Evolutionary conservation across 2,888 invertebrate species (phyloP).

Genomic region (Stenodera caucasica): DNA sequence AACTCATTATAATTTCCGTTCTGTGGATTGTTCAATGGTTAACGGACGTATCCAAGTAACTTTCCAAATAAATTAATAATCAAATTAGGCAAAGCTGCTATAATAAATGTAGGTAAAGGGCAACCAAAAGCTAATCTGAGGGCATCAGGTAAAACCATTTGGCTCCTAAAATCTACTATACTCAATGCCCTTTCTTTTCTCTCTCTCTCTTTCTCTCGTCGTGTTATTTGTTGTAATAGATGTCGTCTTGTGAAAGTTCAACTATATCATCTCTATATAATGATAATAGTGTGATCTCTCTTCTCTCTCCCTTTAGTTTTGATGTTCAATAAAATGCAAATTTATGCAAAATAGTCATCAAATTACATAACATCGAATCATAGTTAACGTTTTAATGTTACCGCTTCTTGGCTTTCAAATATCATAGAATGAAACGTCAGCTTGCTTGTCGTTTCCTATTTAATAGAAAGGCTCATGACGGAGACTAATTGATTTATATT

Average conservation of each 20-base stretch:
- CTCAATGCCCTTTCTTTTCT: no score
- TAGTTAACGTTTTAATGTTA: constrained; percentile 39
- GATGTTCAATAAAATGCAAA: constrained; percentile 53
- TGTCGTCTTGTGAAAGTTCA: constrained; percentile 40
- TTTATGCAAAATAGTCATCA: constrained; percentile 54
- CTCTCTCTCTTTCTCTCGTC: background rate
- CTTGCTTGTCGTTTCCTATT: constrained; percentile 28
- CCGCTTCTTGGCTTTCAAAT: constrained; percentile 26
- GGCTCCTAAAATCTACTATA: constrained; percentile 40
- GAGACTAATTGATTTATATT: constrained; percentile 42
- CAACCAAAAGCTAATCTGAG: constrained; percentile 27
- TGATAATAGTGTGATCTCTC: background rate
- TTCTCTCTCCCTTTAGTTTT: constrained; percentile 30
- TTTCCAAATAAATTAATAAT: constrained; percentile 34
- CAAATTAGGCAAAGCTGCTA: constrained; percentile 31
- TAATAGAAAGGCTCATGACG: constrained; percentile 36
- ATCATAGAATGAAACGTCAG: constrained; percentile 17
- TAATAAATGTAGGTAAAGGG: constrained; percentile 29
- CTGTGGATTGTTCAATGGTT: constrained; percentile 21
- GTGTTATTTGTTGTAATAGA: constrained; percentile 43
- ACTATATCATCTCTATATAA: constrained; percentile 17
- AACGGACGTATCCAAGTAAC: constrained; percentile 18
- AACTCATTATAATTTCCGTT: constrained; percentile 24
- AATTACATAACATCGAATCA: constrained; percentile 52
- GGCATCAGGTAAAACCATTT: constrained; percentile 44